phyloP scores from a whole-genome alignment of 2,797 vertebrate genomes.

The Acipenser transmontanus region DNA sequence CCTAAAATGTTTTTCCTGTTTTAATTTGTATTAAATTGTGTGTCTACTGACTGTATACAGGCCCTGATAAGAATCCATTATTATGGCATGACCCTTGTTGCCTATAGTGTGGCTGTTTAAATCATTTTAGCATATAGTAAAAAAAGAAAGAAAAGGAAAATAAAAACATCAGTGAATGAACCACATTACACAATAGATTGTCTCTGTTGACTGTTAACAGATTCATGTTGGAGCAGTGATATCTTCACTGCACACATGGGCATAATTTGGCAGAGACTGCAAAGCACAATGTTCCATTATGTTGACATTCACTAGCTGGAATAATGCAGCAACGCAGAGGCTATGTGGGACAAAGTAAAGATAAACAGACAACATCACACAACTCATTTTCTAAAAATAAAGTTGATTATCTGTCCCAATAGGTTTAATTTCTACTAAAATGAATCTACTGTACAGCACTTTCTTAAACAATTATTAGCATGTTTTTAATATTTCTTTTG shows the following conservation, averaged over 20 bases:
- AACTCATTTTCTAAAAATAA: too few relatives aligned
- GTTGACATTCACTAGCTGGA: conserved; percentile 1
- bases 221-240: conserved; percentile 4
- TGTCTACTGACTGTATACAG: neutral
- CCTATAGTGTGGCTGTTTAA: neutral
- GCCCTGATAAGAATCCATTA: neutral
- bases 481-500: too few relatives aligned
- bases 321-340: neutral
- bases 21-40: too few relatives aligned
- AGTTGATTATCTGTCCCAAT: too few relatives aligned
- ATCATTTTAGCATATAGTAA: neutral
- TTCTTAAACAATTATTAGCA: too few relatives aligned
- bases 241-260: conserved; percentile 2
- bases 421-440: too few relatives aligned
- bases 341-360: conserved; percentile 14
- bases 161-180: neutral
- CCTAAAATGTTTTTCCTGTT: too few relatives aligned
- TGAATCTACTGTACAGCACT: too few relatives aligned
- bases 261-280: neutral
- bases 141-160: too few relatives aligned
- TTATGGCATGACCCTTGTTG: neutral
- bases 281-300: neutral
- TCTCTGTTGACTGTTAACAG: neutral
- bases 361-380: conserved; percentile 12
- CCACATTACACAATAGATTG: conserved; percentile 8